Evolutionary conservation across 2,113 vertebrate species (phyloP).

Genomic region (Sylvicapra grimmia): DNA sequence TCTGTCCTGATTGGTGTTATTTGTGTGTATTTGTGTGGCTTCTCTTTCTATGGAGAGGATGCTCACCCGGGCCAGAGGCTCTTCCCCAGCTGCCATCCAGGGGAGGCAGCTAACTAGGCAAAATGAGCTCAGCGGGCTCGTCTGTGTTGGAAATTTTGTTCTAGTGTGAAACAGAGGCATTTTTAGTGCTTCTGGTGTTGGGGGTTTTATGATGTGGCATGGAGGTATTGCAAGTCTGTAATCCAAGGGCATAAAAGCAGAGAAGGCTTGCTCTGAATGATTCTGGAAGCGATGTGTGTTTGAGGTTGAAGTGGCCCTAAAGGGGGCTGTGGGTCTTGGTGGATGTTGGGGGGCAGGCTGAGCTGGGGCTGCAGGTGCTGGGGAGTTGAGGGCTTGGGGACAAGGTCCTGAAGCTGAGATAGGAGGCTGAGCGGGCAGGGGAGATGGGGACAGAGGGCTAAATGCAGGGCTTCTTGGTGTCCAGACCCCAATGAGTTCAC

Average conservation of each 20-base stretch:
- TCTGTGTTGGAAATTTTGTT: not conserved
- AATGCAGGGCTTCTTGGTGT: not conserved
- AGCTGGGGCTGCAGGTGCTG: not conserved
- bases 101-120: rapidly evolving
- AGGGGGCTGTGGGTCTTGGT: not conserved
- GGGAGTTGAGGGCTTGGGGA: not conserved
- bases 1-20: not conserved
- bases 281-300: not conserved
- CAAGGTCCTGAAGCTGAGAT: not conserved
- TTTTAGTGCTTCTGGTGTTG: not conserved
- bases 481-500: not conserved
- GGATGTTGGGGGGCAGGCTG: not conserved
- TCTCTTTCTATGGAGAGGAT: not conserved
- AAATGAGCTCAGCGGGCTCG: rapidly evolving
- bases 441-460: not conserved
- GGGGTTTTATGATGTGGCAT: not conserved
- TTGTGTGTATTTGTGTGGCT: rapidly evolving
- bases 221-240: not conserved
- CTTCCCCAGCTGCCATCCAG: rapidly evolving
- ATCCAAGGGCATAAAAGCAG: not conserved
- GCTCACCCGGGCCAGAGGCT: not conserved
- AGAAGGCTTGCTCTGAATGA: not conserved
- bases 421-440: not conserved
- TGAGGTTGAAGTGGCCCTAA: not conserved
- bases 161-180: not conserved